phyloP scores from a whole-genome alignment of 1,140 invertebrate species.

The Lordiphosa clarofinis region DNA sequence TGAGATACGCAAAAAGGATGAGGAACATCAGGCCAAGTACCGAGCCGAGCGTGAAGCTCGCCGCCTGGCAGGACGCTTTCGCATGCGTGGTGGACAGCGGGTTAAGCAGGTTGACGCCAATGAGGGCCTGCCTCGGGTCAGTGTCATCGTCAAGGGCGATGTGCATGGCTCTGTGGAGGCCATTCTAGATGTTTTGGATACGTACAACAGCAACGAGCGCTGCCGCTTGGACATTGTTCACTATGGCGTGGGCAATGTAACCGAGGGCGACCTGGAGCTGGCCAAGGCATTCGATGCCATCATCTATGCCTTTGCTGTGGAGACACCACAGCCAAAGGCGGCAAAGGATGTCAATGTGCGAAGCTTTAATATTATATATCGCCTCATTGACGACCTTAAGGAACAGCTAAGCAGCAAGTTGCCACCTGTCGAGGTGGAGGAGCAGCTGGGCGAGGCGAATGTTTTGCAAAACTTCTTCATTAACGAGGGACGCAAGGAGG shows the following conservation, averaged over 20 bases:
- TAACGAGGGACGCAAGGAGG: conserved; percentile 89
- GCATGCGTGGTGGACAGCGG: conserved; percentile 81
- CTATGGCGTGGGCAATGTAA: conserved; percentile 93
- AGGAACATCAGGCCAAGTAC: conserved; percentile 87
- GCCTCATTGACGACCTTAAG: conserved; percentile 93
- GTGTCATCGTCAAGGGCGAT: conserved; percentile 86
- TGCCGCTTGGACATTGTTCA: conserved; percentile 93
- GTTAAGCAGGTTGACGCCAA: conserved; percentile 80
- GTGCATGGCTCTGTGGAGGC: conserved; percentile 96
- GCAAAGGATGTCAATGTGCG: conserved; percentile 83
- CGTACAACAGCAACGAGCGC: conserved; percentile 87
- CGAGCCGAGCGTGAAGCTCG: conserved; percentile 83
- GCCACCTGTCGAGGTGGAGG: conserved; percentile 87
- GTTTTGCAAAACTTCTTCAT: conserved; percentile 92
- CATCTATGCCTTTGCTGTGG: conserved; percentile 93
- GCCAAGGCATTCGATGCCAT: conserved; percentile 91
- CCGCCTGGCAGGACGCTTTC: conserved; percentile 82
- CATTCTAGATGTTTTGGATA: conserved; percentile 93
- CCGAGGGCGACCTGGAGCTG: conserved; percentile 91
- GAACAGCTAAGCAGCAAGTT: conserved; percentile 87
- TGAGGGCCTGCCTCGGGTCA: conserved; percentile 80
- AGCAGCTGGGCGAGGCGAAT: conserved; percentile 90
- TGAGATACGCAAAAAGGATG: conserved; percentile 85
- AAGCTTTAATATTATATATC: conserved; percentile 93
- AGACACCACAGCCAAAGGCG: conserved; percentile 72